A percentile compares a stretch with the other conserved stretches of the same genome.
Evolutionary conservation across 2,888 invertebrate species (phyloP).

Genomic region (Tribolium freemani): DNA sequence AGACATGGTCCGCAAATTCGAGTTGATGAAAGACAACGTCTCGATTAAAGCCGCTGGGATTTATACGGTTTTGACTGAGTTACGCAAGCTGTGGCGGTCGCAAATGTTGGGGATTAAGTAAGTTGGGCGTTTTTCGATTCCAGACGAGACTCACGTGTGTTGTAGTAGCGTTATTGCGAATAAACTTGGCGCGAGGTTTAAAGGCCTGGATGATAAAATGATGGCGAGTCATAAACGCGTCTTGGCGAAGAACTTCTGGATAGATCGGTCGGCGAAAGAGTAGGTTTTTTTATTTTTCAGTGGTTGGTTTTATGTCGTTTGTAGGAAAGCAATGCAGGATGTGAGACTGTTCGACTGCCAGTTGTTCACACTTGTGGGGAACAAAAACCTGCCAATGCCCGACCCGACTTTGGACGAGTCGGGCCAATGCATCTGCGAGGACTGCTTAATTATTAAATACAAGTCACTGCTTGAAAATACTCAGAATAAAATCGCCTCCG

Average conservation of each 20-base stretch:
- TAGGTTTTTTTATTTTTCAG: slow-evolving; percentile 48
- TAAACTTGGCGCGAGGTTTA: slow-evolving; percentile 44
- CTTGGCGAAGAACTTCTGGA: slow-evolving; percentile 63
- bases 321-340: slow-evolving; percentile 57
- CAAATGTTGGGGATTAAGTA: slow-evolving; percentile 44
- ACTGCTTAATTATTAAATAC: slow-evolving; percentile 63
- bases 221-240: slow-evolving; percentile 59
- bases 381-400: slow-evolving; percentile 57
- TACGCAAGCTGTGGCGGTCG: slow-evolving; percentile 38
- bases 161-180: slow-evolving; percentile 49
- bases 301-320: not conserved
- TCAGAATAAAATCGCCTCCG: slow-evolving; percentile 27
- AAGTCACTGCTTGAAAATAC: slow-evolving; percentile 38
- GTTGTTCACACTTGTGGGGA: slow-evolving; percentile 59
- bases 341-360: slow-evolving; percentile 59
- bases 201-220: slow-evolving; percentile 52
- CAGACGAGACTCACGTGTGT: no score
- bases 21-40: slow-evolving; percentile 49
- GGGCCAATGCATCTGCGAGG: slow-evolving; percentile 64
- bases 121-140: not conserved
- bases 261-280: slow-evolving; percentile 59
- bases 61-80: slow-evolving; percentile 42
- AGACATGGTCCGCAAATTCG: slow-evolving; percentile 56
- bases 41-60: slow-evolving; percentile 44
- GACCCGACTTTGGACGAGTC: slow-evolving; percentile 60